phyloP scores from a whole-genome alignment of 2,797 vertebrate genomes.

The Alectoris magna region DNA sequence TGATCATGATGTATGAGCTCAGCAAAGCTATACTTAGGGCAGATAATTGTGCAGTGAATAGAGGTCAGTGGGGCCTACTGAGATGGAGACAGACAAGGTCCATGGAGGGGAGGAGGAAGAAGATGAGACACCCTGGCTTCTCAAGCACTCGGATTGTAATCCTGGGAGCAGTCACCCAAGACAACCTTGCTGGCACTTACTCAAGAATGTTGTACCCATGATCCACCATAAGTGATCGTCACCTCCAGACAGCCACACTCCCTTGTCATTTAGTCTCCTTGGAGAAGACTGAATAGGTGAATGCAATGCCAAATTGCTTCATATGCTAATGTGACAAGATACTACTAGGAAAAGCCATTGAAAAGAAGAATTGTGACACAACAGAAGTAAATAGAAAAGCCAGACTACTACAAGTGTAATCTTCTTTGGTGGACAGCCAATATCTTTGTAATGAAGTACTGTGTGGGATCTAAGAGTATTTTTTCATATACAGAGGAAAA shows the following conservation, averaged over 20 bases:
- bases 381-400: not conserved
- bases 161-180: not conserved
- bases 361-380: not conserved
- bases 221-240: not conserved
- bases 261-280: not conserved
- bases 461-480: not conserved
- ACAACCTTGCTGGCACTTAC: not conserved
- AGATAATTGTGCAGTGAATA: not conserved
- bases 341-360: not conserved
- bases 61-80: not conserved
- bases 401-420: not conserved
- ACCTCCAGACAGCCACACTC: accelerated
- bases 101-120: not conserved
- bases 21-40: not conserved
- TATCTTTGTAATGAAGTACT: not conserved
- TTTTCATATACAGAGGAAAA: not conserved
- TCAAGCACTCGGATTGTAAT: not conserved
- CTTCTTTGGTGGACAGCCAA: not conserved
- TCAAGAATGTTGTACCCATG: not conserved
- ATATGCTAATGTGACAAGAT: not conserved
- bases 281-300: not conserved
- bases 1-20: not conserved
- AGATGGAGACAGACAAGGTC: not conserved
- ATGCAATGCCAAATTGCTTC: not conserved
- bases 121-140: not conserved